Evolutionary conservation across 2,888 invertebrate genomes (phyloP).

Genomic region (Tricholauxania praeusta): DNA sequence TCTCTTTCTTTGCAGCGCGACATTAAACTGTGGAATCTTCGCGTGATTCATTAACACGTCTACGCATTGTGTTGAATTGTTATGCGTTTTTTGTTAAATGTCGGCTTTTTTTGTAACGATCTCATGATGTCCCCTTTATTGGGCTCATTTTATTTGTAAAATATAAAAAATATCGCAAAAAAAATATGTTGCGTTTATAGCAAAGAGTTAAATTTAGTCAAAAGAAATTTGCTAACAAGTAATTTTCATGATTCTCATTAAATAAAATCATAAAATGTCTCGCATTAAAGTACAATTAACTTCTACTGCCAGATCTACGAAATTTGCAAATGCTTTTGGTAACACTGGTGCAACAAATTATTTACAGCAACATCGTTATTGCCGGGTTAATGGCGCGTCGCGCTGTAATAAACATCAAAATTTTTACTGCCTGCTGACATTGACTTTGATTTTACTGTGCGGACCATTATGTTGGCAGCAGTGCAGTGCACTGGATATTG

Average conservation of each 20-base stretch:
- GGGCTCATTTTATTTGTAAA: background rate
- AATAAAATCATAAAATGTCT: constrained; percentile 52
- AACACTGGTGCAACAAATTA: constrained; percentile 9
- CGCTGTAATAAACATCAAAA: constrained; percentile 62
- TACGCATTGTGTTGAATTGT: constrained; percentile 40
- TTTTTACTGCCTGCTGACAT: constrained; percentile 60
- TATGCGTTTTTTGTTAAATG: background rate
- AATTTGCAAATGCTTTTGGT: constrained; percentile 47
- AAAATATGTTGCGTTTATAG: constrained; percentile 19
- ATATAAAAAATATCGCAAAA: constrained; percentile 39
- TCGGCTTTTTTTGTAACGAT: too few relatives aligned
- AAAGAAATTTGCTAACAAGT: constrained; percentile 13
- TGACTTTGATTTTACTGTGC: constrained; percentile 62
- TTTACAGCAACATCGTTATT: constrained; percentile 45
- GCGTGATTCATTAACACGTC: constrained; percentile 6
- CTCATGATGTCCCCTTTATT: too few relatives aligned
- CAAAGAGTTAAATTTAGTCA: constrained; percentile 28
- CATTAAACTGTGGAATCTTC: background rate
- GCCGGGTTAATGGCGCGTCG: constrained; percentile 55
- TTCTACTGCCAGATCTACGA: background rate
- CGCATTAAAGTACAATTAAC: constrained; percentile 49
- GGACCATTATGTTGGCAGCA: constrained; percentile 44
- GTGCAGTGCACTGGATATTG: constrained; percentile 56
- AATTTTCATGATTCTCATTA: too few relatives aligned
- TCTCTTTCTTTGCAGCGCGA: constrained; percentile 21